Conservation (phyloP, 2,797 vertebrate species). For the Muscicapa striata region DNA sequence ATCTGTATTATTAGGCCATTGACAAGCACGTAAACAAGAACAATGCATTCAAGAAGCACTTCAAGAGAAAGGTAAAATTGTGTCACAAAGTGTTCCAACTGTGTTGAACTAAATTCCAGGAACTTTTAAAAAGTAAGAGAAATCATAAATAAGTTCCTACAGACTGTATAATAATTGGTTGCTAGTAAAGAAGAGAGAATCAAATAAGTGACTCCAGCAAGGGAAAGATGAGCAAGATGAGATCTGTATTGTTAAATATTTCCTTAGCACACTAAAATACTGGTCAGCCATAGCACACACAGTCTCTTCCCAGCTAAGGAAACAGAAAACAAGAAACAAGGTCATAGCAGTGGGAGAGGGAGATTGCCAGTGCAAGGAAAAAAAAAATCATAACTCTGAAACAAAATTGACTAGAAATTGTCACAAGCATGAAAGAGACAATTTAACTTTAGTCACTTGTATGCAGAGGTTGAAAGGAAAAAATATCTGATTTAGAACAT, state of each 20-base stretch:
- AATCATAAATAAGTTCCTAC: background rate
- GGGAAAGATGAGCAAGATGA: background rate
- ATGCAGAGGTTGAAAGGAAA: background rate
- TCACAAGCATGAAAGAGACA: background rate
- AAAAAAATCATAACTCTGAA: background rate
- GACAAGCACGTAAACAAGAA: background rate
- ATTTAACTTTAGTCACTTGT: background rate
- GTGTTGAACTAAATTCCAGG: background rate
- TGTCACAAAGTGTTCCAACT: background rate
- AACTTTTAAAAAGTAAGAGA: background rate
- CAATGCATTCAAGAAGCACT: background rate
- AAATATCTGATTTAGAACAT: background rate
- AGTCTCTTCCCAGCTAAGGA: background rate
- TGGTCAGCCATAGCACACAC: background rate
- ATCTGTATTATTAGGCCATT: conserved; percentile 17
- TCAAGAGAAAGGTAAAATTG: background rate
- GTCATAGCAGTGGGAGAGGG: background rate
- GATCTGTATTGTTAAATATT: background rate
- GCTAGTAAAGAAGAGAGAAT: background rate
- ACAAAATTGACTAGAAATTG: background rate
- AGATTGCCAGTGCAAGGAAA: background rate
- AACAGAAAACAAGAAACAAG: background rate
- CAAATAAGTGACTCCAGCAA: background rate
- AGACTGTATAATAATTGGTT: background rate
- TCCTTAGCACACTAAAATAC: background rate